These are phyloP conservation scores for Stercorarius parasiticus DNA, from an alignment of 2,113 vertebrate genomes.

Conservation along the genomic window DNA sequence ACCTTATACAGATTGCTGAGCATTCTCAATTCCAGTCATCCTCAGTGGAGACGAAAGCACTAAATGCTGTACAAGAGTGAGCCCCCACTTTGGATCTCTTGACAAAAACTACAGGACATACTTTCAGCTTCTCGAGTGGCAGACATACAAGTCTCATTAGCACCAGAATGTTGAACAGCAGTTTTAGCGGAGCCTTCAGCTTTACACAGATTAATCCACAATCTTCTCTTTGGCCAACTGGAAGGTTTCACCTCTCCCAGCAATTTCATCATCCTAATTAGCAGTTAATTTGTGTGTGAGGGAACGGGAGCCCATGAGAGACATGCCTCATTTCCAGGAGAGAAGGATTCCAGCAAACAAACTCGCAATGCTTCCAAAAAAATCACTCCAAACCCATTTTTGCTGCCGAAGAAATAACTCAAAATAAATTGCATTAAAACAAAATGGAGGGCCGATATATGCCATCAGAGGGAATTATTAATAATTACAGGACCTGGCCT, in stretches of 20 bases:
- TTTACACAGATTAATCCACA: conserved; percentile 56
- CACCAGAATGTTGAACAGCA: conserved; percentile 63
- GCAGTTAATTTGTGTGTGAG: conserved; percentile 51
- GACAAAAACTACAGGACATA: background rate
- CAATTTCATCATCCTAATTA: conserved; percentile 60
- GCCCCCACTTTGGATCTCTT: background rate
- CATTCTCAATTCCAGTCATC: background rate
- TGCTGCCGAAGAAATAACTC: background rate
- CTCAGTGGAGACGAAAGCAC: background rate
- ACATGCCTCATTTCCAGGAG: conserved; percentile 39
- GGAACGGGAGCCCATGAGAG: background rate
- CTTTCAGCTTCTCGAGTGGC: conserved; percentile 30
- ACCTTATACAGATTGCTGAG: background rate
- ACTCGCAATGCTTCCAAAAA: background rate
- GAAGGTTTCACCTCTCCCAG: conserved; percentile 64
- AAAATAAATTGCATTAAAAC: conserved; percentile 22
- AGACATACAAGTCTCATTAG: conserved; percentile 57
- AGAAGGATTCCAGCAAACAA: conserved; percentile 54
- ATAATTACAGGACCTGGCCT: conserved; percentile 43
- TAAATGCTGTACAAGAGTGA: background rate
- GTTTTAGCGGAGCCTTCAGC: conserved; percentile 29
- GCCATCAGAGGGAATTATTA: conserved; percentile 39
- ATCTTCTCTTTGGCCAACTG: conserved; percentile 39
- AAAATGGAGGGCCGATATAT: background rate
- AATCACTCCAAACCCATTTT: conserved; percentile 23